Conservation (phyloP, 2,113 vertebrate genomes). For the Epinephelus moara region DNA sequence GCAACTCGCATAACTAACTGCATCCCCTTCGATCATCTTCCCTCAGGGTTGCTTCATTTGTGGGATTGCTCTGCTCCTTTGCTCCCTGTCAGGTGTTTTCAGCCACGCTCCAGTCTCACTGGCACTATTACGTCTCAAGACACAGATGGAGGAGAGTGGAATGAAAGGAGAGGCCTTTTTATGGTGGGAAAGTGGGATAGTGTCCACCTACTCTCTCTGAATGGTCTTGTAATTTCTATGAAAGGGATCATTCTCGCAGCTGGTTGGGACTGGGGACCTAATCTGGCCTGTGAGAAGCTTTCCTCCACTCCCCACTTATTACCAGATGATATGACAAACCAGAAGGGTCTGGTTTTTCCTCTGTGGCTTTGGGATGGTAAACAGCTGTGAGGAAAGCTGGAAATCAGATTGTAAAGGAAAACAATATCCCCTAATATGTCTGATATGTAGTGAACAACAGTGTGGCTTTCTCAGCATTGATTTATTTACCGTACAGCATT, state of each 20-base stretch:
- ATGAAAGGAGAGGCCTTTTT: constrained; percentile 35
- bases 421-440: background rate
- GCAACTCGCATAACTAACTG: background rate
- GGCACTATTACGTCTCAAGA: constrained; percentile 26
- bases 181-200: constrained; percentile 25
- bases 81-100: constrained; percentile 41
- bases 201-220: constrained; percentile 34
- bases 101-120: constrained; percentile 13
- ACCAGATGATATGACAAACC: constrained; percentile 17
- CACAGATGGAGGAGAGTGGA: constrained; percentile 33
- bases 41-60: constrained; percentile 33
- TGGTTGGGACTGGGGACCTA: background rate
- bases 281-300: constrained; percentile 19
- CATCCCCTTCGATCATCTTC: constrained; percentile 3
- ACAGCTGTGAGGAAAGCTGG: background rate
- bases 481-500: background rate
- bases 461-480: background rate
- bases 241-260: constrained; percentile 36
- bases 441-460: background rate
- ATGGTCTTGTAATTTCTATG: constrained; percentile 43
- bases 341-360: background rate
- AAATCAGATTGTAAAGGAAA: background rate
- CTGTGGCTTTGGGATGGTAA: background rate
- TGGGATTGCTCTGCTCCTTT: background rate
- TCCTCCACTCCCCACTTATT: constrained; percentile 20